phyloP scores from a whole-genome alignment of 2,113 vertebrate species.

The Struthidea cinerea region DNA sequence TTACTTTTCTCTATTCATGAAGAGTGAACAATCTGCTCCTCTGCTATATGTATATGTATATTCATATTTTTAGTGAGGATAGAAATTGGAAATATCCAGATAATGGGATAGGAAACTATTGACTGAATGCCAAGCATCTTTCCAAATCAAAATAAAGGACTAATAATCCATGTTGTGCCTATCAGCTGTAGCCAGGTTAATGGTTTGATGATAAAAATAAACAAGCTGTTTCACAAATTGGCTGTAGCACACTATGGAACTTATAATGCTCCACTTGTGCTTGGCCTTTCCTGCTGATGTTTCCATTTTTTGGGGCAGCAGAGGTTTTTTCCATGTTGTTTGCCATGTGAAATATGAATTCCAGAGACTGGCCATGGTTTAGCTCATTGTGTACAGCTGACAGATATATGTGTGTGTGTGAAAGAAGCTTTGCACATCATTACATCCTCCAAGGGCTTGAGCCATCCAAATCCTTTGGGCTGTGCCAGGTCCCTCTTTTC shows the following conservation, averaged over 20 bases:
- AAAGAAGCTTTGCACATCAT: neutral
- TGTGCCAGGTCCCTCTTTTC: constrained; percentile 33
- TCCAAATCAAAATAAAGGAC: constrained; percentile 23
- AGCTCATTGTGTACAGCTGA: neutral
- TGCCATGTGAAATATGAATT: neutral
- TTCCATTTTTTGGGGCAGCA: neutral
- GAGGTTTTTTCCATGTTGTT: neutral
- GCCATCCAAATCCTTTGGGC: neutral
- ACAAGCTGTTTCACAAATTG: neutral
- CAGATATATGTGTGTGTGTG: neutral
- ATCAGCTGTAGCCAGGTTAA: constrained; percentile 27
- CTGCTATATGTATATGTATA: neutral
- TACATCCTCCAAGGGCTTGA: neutral
- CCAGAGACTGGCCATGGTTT: neutral
- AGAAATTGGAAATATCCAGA: neutral
- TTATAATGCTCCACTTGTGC: neutral
- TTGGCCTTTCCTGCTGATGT: neutral
- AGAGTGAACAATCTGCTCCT: neutral
- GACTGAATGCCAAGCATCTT: constrained; percentile 6
- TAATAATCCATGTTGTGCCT: constrained; percentile 13
- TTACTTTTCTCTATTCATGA: neutral
- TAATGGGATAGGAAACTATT: neutral
- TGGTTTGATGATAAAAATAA: constrained; percentile 13
- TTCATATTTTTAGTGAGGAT: neutral
- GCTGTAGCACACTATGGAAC: neutral